Base-by-base conservation (phyloP, 2,797 vertebrate species). In the Cyprinella venusta region DNA sequence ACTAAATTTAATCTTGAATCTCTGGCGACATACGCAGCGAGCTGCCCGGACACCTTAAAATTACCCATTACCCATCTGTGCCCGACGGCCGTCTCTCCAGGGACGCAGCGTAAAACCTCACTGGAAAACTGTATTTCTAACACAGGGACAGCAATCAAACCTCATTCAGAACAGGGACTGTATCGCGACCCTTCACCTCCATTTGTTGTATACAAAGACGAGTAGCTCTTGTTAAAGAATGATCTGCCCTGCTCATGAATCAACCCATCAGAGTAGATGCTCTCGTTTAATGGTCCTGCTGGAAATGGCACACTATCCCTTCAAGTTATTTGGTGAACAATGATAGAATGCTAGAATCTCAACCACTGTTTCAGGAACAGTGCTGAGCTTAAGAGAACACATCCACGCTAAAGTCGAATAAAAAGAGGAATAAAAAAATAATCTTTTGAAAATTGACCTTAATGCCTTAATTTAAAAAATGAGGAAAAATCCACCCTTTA, bases 21-120 rank as follows among this genome's bases (percentile, higher is more conserved):
- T 72, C 40, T 82, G 54, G 65, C 61, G 40, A 75, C 7, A 56
- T 36, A 61, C 33, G 36, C 26, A 74, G 7, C 61, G 82, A 82
- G 69, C 38, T 36, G 78, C 42, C 71, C 40, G 75, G 81, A 52
- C 84, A 84, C 86, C 84, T 82, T 76, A 79, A 83, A 45, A 79
- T 74, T 61, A 76, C 69, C 48, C 76, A 82, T 84, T 69, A 84
- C 69, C 84, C 79, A 84, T 84, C 84, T 86, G 84, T 76, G 82
- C 45, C 76, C 61, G 76, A 70, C 40, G 33, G 30, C 67, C 2
- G 61, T 26, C 26, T 86, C 80, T 83, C 81, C 33, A 16, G 80
- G 45, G 76, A 72, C 26, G 7, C 50, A 67, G 52, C 68, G 69
- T 38, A 40, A 63, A 78, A 67, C 50, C 76, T 56, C 18, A 70